Conservation (phyloP, 2,113 vertebrate genomes). For the Syrrhaptes paradoxus region DNA sequence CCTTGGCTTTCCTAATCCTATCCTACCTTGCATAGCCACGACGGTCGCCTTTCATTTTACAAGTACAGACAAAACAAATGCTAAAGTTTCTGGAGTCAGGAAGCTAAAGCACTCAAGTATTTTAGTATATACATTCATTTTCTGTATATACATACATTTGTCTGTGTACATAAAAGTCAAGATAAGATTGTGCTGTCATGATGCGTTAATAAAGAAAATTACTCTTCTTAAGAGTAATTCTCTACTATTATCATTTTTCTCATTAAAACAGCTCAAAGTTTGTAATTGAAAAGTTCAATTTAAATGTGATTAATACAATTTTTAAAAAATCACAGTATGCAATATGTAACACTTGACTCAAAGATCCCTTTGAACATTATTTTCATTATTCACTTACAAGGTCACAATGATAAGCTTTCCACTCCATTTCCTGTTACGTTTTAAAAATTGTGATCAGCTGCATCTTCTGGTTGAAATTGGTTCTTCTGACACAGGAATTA, state of each 20-base stretch:
- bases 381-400: neutral
- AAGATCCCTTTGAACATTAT: neutral
- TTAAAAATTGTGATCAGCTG: neutral
- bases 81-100: neutral
- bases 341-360: neutral
- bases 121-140: neutral
- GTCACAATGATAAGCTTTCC: neutral
- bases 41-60: neutral
- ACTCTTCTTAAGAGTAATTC: neutral
- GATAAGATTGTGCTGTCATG: neutral
- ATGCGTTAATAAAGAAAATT: neutral
- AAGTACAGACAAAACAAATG: neutral
- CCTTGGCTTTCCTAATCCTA: too few species aligned
- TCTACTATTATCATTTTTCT: neutral
- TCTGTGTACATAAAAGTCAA: neutral
- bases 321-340: rapidly evolving
- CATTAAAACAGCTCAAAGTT: neutral
- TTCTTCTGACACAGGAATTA: conserved; percentile 4
- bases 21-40: too few species aligned
- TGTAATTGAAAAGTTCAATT: neutral
- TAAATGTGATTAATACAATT: neutral
- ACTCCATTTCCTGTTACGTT: neutral
- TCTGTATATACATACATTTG: neutral
- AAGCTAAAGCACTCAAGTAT: neutral
- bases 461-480: neutral